Conservation (phyloP, 2,797 vertebrate species). For the Ara ararauna region DNA sequence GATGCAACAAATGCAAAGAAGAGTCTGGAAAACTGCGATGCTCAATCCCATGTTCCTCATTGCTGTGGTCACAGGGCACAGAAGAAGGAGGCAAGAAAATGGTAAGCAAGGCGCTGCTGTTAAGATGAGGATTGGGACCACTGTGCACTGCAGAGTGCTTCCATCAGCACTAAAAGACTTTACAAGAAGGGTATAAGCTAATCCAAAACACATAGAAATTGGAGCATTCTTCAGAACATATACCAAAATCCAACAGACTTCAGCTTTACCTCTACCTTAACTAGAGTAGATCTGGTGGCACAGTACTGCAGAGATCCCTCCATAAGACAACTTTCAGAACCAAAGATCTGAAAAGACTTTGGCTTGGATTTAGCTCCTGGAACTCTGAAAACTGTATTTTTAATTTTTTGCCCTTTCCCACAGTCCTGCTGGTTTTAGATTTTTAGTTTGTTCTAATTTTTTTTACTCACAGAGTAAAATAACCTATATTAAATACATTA, state of each 20-base stretch:
- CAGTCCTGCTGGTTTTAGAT: background rate
- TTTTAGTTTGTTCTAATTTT: background rate
- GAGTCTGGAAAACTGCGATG: background rate
- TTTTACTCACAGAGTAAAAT: background rate
- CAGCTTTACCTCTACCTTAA: background rate
- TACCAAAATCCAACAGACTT: background rate
- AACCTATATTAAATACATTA: background rate
- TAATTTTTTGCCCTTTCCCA: background rate
- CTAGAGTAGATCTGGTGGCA: background rate
- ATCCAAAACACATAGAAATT: background rate
- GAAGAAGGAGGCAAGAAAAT: background rate
- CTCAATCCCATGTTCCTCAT: background rate
- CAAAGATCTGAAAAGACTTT: slow-evolving; percentile 7
- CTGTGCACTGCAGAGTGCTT: rapidly evolving
- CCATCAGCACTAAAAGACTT: background rate
- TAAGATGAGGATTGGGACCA: background rate
- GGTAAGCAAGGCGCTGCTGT: background rate
- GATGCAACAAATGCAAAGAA: background rate
- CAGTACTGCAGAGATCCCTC: background rate
- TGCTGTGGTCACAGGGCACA: background rate
- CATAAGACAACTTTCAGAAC: background rate
- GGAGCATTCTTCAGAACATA: background rate
- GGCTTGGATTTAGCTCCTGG: background rate
- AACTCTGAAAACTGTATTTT: background rate
- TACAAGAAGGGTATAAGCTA: background rate